phyloP scores from a whole-genome alignment of 2,888 invertebrate species.

The Cyclophora punctaria region DNA sequence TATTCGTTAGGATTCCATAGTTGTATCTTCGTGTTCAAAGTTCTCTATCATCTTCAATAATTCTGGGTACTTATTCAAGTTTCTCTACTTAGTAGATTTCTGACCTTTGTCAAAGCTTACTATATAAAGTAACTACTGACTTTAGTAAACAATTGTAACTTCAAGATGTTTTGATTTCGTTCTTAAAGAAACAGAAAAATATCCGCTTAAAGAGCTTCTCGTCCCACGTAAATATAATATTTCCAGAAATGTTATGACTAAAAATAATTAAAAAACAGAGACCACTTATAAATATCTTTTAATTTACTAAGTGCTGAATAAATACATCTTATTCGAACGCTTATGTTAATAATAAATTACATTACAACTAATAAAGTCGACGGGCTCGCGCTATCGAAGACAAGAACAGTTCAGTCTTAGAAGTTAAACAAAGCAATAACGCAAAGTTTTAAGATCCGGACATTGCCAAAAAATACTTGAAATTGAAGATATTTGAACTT shows the following conservation, averaged over 20 bases:
- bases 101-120: no score
- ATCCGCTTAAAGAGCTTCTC: no score
- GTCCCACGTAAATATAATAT: no score
- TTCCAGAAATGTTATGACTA: neutral
- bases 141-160: no score
- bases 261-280: conserved; percentile 23
- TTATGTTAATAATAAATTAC: conserved; percentile 59
- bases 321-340: conserved; percentile 54
- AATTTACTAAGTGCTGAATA: conserved; percentile 64
- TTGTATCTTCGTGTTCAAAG: no score
- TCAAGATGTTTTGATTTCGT: no score
- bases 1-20: no score
- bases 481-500: conserved; percentile 27
- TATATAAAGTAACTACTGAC: no score
- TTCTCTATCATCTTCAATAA: no score
- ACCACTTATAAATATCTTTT: conserved; percentile 30
- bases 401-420: conserved; percentile 54
- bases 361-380: conserved; percentile 57
- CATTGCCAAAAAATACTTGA: conserved; percentile 18
- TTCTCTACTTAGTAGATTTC: no score
- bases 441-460: conserved; percentile 52
- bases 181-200: no score
- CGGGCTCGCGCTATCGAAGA: conserved; percentile 65
- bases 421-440: conserved; percentile 21
- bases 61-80: no score